These are phyloP conservation scores for Drosophila sechellia DNA, from an alignment of 1,140 invertebrate genomes.

Conservation along the genomic window DNA sequence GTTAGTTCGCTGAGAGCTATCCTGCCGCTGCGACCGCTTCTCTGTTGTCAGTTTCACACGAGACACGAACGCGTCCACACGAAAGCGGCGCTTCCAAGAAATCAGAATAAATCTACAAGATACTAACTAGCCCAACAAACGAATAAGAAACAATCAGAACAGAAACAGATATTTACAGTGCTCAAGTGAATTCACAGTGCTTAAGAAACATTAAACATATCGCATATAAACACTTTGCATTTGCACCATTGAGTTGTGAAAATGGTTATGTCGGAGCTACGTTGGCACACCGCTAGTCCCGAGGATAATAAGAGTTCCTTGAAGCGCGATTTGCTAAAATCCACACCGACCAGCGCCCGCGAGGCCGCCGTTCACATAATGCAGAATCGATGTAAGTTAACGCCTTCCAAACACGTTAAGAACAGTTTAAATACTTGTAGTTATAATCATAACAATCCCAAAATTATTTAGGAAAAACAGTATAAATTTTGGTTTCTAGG, in stretches of 20 bases:
- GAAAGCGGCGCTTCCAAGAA: slow-evolving; percentile 48
- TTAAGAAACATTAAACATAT: slow-evolving; percentile 36
- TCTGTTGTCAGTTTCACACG: slow-evolving; percentile 77
- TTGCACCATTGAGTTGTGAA: slow-evolving; percentile 58
- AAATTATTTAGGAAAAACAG: not conserved
- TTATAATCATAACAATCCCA: not conserved
- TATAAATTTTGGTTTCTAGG: no score
- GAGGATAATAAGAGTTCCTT: slow-evolving; percentile 84
- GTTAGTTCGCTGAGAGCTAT: slow-evolving; percentile 65
- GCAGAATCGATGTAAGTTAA: slow-evolving; percentile 83
- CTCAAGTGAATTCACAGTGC: slow-evolving; percentile 23
- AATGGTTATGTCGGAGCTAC: slow-evolving; percentile 85
- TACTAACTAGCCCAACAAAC: slow-evolving; percentile 1
- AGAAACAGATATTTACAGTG: slow-evolving; percentile 8
- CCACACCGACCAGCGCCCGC: slow-evolving; percentile 66
- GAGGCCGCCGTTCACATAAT: slow-evolving; percentile 76
- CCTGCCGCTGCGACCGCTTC: slow-evolving; percentile 59
- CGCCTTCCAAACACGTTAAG: not conserved
- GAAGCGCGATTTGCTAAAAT: slow-evolving; percentile 80
- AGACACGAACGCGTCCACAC: slow-evolving; percentile 82
- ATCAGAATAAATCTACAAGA: slow-evolving; percentile 7
- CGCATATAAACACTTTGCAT: slow-evolving; percentile 34
- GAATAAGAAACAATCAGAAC: slow-evolving; percentile 10
- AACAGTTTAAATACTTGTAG: not conserved
- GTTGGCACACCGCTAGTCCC: slow-evolving; percentile 78